phyloP scores from a whole-genome alignment of 37 sponge, comb jelly and placozoan genomes.

The Diacarnus erythraeanus region DNA sequence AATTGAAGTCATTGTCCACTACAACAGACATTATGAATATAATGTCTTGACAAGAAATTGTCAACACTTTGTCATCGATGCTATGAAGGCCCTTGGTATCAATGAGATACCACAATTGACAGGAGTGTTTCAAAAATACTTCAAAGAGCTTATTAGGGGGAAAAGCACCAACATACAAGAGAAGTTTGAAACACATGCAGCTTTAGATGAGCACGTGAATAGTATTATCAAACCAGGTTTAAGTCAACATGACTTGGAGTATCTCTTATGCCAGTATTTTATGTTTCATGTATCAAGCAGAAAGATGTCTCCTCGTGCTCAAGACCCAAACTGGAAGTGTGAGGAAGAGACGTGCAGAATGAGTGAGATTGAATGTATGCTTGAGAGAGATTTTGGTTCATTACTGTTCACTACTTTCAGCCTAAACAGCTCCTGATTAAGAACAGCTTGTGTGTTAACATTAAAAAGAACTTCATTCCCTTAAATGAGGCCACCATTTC shows the following conservation, averaged over 20 bases:
- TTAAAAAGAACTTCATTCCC: too few species aligned
- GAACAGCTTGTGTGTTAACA: too few species aligned
- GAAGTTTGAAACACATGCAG: slow-evolving; percentile 18
- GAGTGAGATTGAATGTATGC: slow-evolving; percentile 5
- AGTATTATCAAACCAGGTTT: neutral
- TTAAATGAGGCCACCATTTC: too few species aligned
- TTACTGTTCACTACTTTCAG: slow-evolving; percentile 14
- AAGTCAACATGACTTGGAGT: slow-evolving; percentile 17
- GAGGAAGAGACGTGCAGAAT: neutral
- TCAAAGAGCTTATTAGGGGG: slow-evolving; percentile 1
- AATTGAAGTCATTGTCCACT: slow-evolving; percentile 6
- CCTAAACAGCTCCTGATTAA: slow-evolving; percentile 4
- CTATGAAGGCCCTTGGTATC: slow-evolving; percentile 15
- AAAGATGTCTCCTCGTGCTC: neutral
- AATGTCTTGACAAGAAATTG: slow-evolving; percentile 1
- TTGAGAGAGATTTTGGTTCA: neutral
- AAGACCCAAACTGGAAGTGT: neutral
- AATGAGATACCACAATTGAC: neutral
- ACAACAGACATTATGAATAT: slow-evolving; percentile 11
- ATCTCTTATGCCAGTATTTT: slow-evolving; percentile 12
- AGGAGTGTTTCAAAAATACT: slow-evolving; percentile 6
- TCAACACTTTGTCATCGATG: slow-evolving; percentile 28
- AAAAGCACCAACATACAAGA: neutral
- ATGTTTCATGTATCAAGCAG: neutral
- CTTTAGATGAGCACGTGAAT: slow-evolving; percentile 10